Conservation (phyloP, 2,113 vertebrate genomes). For the Narcine bancroftii region DNA sequence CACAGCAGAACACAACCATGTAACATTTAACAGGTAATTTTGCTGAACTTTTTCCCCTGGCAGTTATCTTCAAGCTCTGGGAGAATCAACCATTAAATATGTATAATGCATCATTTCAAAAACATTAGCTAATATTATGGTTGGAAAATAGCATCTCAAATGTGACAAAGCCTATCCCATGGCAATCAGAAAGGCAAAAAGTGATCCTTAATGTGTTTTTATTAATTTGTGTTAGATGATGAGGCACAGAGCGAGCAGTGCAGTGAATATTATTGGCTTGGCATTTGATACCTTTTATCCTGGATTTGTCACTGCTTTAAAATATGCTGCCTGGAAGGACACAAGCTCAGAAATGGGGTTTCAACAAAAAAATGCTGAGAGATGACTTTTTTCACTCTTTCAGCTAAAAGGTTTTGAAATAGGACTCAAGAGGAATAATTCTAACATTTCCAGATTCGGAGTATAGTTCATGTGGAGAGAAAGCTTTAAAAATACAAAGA, state of each 20-base stretch:
- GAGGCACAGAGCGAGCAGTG: not conserved
- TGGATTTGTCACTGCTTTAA: conserved; percentile 1
- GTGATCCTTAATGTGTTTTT: not conserved
- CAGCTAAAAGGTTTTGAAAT: not conserved
- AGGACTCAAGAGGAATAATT: not conserved
- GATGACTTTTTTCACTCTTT: not conserved
- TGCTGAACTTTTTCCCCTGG: not conserved
- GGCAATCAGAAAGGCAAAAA: not conserved
- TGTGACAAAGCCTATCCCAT: not conserved
- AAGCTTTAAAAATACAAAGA: not conserved
- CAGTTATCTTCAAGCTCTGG: not conserved
- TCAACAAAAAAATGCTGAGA: not conserved
- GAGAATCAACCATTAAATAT: not conserved
- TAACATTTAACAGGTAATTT: not conserved
- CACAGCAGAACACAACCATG: not conserved
- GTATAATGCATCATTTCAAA: not conserved
- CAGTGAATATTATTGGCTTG: not conserved
- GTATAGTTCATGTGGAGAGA: not conserved
- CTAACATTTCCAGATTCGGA: not conserved
- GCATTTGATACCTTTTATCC: not conserved
- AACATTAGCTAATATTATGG: not conserved
- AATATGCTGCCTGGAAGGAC: not conserved
- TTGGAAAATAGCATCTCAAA: not conserved
- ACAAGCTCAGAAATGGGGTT: not conserved
- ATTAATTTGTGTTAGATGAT: not conserved